A percentile compares a stretch with the other conserved stretches of the same genome.
phyloP scores from a whole-genome alignment of 2,113 vertebrate species.

The Thryonomys swinderianus region DNA sequence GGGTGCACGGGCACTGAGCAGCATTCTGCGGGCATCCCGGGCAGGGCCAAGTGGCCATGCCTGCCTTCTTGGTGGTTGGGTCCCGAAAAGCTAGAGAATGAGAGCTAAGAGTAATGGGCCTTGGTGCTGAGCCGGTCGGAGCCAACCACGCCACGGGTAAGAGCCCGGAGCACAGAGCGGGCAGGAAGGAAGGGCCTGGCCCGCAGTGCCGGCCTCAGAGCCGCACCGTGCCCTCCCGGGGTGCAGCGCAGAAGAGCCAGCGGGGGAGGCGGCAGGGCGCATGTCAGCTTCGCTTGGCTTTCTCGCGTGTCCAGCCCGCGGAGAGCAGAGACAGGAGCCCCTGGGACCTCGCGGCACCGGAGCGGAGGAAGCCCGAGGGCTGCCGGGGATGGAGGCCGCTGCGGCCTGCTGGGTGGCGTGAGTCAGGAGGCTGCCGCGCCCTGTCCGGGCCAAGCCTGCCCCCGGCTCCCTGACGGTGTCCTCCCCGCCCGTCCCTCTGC shows the following conservation, averaged over 20 bases:
- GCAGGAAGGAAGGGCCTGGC: not conserved
- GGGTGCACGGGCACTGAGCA: not conserved
- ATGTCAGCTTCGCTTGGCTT: not conserved
- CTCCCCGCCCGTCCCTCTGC: not conserved
- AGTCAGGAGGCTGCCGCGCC: no score
- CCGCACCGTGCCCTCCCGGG: no score
- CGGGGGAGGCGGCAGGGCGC: not conserved
- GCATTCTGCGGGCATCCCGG: not conserved
- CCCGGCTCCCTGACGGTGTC: not conserved
- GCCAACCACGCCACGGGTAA: not conserved
- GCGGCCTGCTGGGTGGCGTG: no score
- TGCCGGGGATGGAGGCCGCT: no score
- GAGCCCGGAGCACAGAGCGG: not conserved
- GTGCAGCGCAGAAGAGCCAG: not conserved
- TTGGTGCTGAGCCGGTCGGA: not conserved
- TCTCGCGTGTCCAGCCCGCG: not conserved
- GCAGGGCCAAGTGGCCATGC: not conserved
- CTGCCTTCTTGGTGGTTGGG: not conserved
- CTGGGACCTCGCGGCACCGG: no score
- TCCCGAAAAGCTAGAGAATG: not conserved
- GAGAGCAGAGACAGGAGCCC: not conserved
- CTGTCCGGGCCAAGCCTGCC: no score
- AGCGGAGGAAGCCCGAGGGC: no score
- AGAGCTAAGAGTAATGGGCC: not conserved
- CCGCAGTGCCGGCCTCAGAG: not conserved